phyloP scores from a whole-genome alignment of 2,888 invertebrate genomes.

The Eristalis arbustorum region DNA sequence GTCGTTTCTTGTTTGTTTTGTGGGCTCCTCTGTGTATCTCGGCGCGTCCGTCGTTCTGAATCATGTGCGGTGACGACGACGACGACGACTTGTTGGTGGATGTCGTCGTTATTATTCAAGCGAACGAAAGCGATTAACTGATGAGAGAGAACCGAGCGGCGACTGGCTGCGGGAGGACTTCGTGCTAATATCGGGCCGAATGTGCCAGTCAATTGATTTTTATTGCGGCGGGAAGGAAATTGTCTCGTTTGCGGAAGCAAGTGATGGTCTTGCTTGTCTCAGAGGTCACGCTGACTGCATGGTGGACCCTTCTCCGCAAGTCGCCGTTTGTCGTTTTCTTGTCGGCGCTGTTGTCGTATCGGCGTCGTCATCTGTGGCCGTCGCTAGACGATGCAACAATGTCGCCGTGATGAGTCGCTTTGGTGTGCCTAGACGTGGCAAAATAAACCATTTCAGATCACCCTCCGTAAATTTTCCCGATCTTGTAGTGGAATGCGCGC shows the following conservation, averaged over 20 bases:
- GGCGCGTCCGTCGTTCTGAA: constrained; percentile 30
- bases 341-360: no score
- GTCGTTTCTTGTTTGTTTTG: neutral
- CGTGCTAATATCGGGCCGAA: neutral
- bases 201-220: neutral
- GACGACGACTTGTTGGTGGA: constrained; percentile 11
- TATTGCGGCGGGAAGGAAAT: neutral
- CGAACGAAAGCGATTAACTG: constrained; percentile 39
- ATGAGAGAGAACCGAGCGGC: constrained; percentile 2
- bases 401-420: no score
- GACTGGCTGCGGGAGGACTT: neutral
- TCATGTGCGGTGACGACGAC: neutral
- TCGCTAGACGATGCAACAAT: no score
- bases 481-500: no score
- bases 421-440: no score
- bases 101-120: constrained; percentile 37
- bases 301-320: no score
- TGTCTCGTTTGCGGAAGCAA: neutral
- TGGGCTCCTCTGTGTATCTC: neutral
- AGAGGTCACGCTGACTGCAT: no score
- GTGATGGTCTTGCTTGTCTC: neutral
- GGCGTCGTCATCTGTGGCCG: no score
- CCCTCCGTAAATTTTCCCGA: no score
- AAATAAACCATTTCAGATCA: no score
- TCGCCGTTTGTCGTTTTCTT: no score